Conservation (phyloP, 1,140 invertebrate species). For the Fopius arisanus region DNA sequence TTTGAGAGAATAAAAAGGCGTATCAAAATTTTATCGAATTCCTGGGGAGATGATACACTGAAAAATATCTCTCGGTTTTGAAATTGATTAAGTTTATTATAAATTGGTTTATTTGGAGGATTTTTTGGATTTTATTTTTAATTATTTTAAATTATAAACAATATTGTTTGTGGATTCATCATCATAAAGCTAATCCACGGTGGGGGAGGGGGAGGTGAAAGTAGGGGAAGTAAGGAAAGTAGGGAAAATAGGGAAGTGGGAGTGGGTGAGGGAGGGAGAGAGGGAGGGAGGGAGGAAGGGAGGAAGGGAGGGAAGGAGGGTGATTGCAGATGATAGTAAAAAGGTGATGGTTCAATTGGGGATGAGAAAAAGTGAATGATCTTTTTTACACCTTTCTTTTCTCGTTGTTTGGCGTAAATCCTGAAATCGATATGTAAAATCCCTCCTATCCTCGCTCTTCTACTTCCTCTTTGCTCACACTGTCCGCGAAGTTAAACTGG, state of each 20-base stretch:
- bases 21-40: background rate
- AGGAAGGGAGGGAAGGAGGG: too few species aligned
- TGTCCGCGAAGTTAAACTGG: slow-evolving; percentile 8
- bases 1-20: background rate
- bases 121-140: background rate
- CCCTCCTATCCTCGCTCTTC: background rate
- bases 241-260: too few species aligned
- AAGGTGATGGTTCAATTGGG: background rate
- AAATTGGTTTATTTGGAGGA: background rate
- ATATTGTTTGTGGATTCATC: too few species aligned
- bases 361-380: background rate
- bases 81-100: background rate
- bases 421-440: slow-evolving; percentile 18
- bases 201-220: too few species aligned
- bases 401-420: background rate
- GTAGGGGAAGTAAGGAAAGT: too few species aligned
- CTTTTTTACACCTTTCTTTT: background rate
- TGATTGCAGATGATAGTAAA: too few species aligned
- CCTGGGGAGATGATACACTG: background rate
- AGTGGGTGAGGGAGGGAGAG: too few species aligned
- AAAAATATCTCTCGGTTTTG: background rate
- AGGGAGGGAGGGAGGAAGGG: too few species aligned
- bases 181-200: too few species aligned
- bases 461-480: background rate
- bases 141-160: too few species aligned